A percentile compares a stretch with the other conserved stretches of the same genome.
These are phyloP conservation scores for Epizoanthus illoricatus DNA, from an alignment of 92 coral and sea anemone species.

Conservation along the genomic window DNA sequence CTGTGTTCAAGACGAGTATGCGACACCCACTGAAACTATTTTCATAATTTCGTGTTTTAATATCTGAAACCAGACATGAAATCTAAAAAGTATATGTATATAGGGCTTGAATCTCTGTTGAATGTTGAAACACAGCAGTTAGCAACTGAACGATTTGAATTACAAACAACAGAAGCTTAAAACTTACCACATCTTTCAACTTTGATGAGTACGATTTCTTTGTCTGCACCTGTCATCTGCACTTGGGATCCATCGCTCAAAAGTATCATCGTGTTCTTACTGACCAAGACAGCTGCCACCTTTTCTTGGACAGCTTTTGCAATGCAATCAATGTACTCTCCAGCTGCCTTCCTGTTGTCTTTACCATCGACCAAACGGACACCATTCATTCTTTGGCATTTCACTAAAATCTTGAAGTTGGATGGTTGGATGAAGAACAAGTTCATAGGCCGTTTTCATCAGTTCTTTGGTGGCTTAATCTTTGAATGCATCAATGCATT, in stretches of 20 bases:
- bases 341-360: conserved; percentile 37
- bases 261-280: conserved; percentile 23
- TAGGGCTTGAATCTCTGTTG: too few species aligned
- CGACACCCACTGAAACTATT: too few species aligned
- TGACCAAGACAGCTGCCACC: conserved; percentile 32
- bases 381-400: conserved; percentile 42
- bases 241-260: conserved; percentile 39
- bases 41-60: too few species aligned
- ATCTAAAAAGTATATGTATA: too few species aligned
- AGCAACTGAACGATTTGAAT: too few species aligned
- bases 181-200: conserved; percentile 21
- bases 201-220: conserved; percentile 34
- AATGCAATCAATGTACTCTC: conserved; percentile 25
- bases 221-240: conserved; percentile 31
- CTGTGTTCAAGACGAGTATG: too few species aligned
- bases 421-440: conserved; percentile 1
- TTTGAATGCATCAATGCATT: not conserved
- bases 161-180: too few species aligned
- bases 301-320: conserved; percentile 37
- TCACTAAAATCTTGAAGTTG: conserved; percentile 28
- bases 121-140: too few species aligned
- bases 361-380: conserved; percentile 34
- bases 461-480: conserved; percentile 14
- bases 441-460: conserved; percentile 30
- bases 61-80: too few species aligned